These are phyloP conservation scores for Bedellia somnulentella DNA, from an alignment of 2,888 invertebrate species.

Conservation along the genomic window DNA sequence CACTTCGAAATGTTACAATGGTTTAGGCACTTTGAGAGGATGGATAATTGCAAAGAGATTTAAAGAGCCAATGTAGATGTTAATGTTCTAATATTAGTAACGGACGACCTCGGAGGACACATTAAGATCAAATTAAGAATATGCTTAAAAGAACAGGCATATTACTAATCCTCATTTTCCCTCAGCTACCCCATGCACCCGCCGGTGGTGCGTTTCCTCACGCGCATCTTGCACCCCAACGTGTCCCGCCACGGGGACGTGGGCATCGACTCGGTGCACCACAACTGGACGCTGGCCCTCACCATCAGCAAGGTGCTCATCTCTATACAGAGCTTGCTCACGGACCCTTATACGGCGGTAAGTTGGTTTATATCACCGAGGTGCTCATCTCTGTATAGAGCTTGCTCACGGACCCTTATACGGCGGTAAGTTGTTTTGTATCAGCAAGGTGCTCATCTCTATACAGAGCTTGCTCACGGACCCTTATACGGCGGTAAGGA, in stretches of 20 bases:
- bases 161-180: too few species aligned
- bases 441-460: constrained; percentile 85
- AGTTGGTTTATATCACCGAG: constrained; percentile 77
- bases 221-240: constrained; percentile 93
- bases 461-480: constrained; percentile 88
- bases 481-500: constrained; percentile 83
- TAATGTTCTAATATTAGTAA: too few species aligned
- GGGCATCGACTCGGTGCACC: constrained; percentile 92
- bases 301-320: constrained; percentile 88
- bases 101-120: too few species aligned
- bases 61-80: too few species aligned
- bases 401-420: constrained; percentile 86
- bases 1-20: too few species aligned
- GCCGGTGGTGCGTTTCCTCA: constrained; percentile 88
- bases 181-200: constrained; percentile 85
- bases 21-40: too few species aligned
- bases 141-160: too few species aligned
- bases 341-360: constrained; percentile 86
- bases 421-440: constrained; percentile 55
- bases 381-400: constrained; percentile 87
- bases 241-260: constrained; percentile 94
- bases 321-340: constrained; percentile 84
- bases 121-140: too few species aligned
- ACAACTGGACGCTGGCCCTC: constrained; percentile 94
- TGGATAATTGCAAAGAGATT: too few species aligned